Evolutionary conservation across 2,888 invertebrate genomes (phyloP).

Genomic region (Oeneis ivallda): DNA sequence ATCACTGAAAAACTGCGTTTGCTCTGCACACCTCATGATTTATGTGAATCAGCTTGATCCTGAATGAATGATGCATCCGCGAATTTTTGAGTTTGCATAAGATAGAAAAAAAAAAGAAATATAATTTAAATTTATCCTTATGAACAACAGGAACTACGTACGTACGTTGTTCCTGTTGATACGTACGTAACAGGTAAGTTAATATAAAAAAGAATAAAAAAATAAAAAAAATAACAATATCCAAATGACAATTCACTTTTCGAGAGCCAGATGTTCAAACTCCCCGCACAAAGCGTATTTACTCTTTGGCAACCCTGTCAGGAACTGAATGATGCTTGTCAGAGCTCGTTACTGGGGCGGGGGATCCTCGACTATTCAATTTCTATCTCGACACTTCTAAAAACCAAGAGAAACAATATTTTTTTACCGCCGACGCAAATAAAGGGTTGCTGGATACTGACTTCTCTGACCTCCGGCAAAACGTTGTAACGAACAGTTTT

Average conservation of each 20-base stretch:
- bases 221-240: background rate
- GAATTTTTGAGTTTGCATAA: no score
- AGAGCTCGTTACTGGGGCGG: conserved; percentile 2
- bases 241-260: background rate
- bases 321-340: conserved; percentile 4
- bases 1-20: no score
- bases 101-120: no score
- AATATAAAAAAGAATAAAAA: background rate
- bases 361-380: background rate
- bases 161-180: no score
- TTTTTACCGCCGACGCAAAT: background rate
- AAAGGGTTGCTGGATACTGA: no score
- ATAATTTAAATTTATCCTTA: no score
- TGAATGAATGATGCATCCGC: no score
- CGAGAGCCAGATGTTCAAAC: background rate
- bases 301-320: conserved; percentile 1
- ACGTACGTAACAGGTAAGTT: background rate
- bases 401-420: background rate
- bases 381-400: background rate
- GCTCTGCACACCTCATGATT: no score
- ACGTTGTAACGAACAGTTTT: no score
- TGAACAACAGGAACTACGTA: no score
- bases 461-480: no score
- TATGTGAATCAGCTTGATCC: no score
- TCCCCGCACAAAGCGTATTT: background rate